Evolutionary conservation across 23 tunicate genomes (phyloP), one percentile per base, ranked within the genome.

Genomic region (Halocynthia roretzi): DNA sequence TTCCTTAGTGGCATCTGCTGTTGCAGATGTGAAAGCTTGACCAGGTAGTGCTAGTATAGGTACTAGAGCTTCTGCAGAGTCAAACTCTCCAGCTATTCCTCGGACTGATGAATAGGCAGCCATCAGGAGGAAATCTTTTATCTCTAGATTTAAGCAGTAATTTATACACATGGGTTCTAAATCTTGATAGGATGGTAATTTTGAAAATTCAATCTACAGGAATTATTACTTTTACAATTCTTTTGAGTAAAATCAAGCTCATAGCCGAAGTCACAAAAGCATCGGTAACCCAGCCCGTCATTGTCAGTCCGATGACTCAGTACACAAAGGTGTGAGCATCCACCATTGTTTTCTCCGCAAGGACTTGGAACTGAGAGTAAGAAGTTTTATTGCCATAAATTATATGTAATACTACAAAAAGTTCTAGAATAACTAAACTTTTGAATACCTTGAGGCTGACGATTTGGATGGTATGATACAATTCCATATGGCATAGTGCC

Each of bases 281-380:
- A 88, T 20, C 65, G 60, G 77, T 83, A 88, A 19, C 95, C 95
- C 18, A 83, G 82, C 6, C 94, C 94, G 51, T 77, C 53, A 54
- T 66, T 83, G 50, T 75, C 86, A 10, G 86, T 57, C 12, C 75
- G 67, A 54, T 88, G 95, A 50, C 87, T 88, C 57, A 88, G 84
- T 7, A 88, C 95, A 78, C 95, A 88, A n/a, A 88, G 66, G 67
- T 88, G 95, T 7, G 76, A 76, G 66, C 95, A 88, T 10, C 95
- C 84, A 9, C 95, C 95, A 63, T 88, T 88, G 57, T 83, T 82
- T 11, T 52, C 11, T 6, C 52, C 84, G 52, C 95, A 88, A 7
- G 95, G 95, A 71, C 83, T 88, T 52, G 54, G 31, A 15, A 83
- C 95, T 88, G 77, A 21, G 44, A 31, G 44, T 31, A 31, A 31